Evolutionary conservation across 2,113 vertebrate species (phyloP).

Genomic region (Thymallus thymallus): DNA sequence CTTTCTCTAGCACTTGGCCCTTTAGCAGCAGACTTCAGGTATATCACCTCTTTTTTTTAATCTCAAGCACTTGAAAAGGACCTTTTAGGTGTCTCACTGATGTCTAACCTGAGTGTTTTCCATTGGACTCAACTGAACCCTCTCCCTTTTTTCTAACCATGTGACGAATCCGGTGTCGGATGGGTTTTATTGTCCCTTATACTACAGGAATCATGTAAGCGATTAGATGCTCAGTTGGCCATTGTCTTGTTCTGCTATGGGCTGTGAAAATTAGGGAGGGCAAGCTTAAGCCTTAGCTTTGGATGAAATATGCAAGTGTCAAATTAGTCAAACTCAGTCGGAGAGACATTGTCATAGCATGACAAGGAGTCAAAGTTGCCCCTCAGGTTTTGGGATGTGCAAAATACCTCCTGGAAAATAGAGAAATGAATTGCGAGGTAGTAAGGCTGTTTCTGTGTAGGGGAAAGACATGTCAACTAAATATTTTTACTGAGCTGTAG

Average conservation of each 20-base stretch:
- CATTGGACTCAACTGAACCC: conserved; percentile 17
- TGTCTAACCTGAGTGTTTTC: conserved; percentile 12
- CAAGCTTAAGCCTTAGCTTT: conserved; percentile 3
- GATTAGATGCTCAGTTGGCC: conserved; percentile 25
- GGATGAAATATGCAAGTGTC: conserved; percentile 6
- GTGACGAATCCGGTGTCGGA: conserved; percentile 7
- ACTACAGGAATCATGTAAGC: conserved; percentile 40
- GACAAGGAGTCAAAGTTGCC: conserved; percentile 61
- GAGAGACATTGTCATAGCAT: conserved; percentile 28
- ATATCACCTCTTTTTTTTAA: conserved; percentile 33
- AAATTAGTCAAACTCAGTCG: conserved; percentile 13
- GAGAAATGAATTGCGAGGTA: neutral
- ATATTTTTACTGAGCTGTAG: conserved; percentile 29
- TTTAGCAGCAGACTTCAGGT: conserved; percentile 22
- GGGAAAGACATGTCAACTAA: conserved; percentile 6
- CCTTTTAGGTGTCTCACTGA: conserved; percentile 18
- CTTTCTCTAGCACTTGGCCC: conserved; percentile 23
- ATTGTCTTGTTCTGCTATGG: conserved; percentile 10
- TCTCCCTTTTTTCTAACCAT: neutral
- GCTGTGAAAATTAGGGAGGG: conserved; percentile 4
- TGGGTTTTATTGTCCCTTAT: conserved; percentile 16
- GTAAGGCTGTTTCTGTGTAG: neutral
- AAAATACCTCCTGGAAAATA: conserved; percentile 48
- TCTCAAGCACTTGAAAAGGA: conserved; percentile 41
- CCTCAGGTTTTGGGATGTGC: conserved; percentile 62